Percentiles rank a stretch among this genome's conserved stretches.
Conservation (phyloP, 2,888 invertebrate species). For the Nyleta sp. region DNA sequence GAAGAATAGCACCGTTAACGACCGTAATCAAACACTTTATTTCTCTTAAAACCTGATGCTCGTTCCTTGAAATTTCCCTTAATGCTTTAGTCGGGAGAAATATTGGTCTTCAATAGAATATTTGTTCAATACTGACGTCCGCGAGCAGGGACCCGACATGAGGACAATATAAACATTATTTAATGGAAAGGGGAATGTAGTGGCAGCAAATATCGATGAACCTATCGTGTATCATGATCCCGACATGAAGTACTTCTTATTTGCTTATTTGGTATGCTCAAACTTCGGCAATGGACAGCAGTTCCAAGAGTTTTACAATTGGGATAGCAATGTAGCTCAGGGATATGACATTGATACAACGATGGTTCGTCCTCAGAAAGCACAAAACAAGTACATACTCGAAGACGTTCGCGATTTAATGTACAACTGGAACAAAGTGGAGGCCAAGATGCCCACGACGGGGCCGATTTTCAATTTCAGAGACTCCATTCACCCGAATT, state of each 20-base stretch:
- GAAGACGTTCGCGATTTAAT: conserved; percentile 35
- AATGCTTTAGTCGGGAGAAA: conserved; percentile 11
- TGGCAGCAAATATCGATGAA: conserved; percentile 23
- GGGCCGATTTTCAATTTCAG: conserved; percentile 36
- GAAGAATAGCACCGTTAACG: conserved; percentile 23
- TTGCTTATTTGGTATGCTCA: conserved; percentile 50
- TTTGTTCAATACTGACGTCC: neutral
- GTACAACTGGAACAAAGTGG: conserved; percentile 19
- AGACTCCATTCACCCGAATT: conserved; percentile 31
- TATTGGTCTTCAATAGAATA: neutral
- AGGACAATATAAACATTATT: neutral
- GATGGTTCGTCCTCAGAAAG: conserved; percentile 21
- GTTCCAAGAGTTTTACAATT: conserved; percentile 41
- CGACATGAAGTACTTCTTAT: conserved; percentile 62
- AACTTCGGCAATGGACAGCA: conserved; percentile 52
- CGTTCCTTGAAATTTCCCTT: conserved; percentile 8
- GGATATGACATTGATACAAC: conserved; percentile 24
- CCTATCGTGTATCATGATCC: conserved; percentile 45
- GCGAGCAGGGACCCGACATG: neutral
- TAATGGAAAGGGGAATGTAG: conserved; percentile 9
- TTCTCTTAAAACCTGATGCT: conserved; percentile 18
- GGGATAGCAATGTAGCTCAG: conserved; percentile 23
- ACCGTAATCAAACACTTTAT: conserved; percentile 34
- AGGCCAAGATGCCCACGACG: conserved; percentile 8
- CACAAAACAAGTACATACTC: conserved; percentile 19